Conservation (phyloP, 2,113 vertebrate species). For the Menidia beryllina region DNA sequence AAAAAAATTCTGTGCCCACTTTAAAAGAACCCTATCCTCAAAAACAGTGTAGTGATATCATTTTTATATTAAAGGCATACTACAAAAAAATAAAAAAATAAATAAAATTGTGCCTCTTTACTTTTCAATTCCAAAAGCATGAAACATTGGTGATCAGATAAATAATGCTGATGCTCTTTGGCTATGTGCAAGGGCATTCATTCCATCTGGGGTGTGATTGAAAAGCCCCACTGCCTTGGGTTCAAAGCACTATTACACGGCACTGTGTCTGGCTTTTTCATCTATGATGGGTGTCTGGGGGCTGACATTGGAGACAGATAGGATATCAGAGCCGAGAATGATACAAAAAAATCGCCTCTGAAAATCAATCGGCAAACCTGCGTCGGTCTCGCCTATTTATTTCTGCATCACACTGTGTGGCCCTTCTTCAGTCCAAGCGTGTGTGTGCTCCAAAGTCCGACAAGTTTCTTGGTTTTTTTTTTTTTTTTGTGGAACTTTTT, state of each 20-base stretch:
- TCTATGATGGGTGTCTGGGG: conserved; percentile 72
- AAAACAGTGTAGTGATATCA: conserved; percentile 20
- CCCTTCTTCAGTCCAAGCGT: conserved; percentile 52
- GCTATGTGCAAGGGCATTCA: conserved; percentile 63
- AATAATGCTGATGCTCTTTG: conserved; percentile 61
- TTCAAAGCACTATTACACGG: conserved; percentile 74
- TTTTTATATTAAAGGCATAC: conserved; percentile 59
- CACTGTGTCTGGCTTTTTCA: conserved; percentile 71
- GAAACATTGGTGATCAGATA: conserved; percentile 55
- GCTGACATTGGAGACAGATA: conserved; percentile 70
- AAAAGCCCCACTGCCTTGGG: conserved; percentile 69
- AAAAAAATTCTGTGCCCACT: conserved; percentile 26
- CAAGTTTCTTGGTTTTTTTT: background rate
- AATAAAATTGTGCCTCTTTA: conserved; percentile 36
- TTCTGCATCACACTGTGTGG: conserved; percentile 54
- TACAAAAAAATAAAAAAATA: conserved; percentile 17
- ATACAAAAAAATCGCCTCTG: conserved; percentile 70
- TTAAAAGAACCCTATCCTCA: conserved; percentile 50
- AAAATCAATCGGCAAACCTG: conserved; percentile 75
- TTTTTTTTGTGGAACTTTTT: background rate
- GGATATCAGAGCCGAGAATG: conserved; percentile 76
- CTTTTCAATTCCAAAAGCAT: conserved; percentile 58
- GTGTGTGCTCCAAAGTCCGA: conserved; percentile 28
- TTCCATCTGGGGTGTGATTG: conserved; percentile 74
- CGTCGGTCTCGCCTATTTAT: conserved; percentile 63